phyloP scores from a whole-genome alignment of 2,797 vertebrate genomes.

The Epinephelus malabaricus region DNA sequence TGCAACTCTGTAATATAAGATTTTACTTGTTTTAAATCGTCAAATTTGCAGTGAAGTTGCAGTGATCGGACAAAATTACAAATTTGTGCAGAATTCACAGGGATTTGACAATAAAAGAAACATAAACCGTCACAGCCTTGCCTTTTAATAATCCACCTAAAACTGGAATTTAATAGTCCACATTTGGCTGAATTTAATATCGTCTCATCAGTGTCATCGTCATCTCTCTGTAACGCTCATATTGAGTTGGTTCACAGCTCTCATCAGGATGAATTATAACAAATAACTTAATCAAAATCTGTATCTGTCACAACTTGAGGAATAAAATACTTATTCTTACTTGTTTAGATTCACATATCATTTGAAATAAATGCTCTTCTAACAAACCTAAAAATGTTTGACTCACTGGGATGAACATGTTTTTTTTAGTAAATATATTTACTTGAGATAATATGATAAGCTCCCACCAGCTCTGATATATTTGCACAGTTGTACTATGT shows the following conservation, averaged over 20 bases:
- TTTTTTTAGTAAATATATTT: too few relatives aligned
- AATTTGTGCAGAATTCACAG: too few relatives aligned
- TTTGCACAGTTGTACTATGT: not conserved
- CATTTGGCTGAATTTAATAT: not conserved
- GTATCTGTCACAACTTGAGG: not conserved
- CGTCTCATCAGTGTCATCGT: not conserved
- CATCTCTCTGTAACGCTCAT: not conserved
- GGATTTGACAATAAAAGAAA: not conserved
- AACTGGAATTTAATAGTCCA: not conserved
- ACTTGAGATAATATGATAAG: too few relatives aligned
- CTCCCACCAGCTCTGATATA: not conserved
- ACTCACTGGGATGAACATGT: not conserved
- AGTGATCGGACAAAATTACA: too few relatives aligned
- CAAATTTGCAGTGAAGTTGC: too few relatives aligned
- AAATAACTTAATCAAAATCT: not conserved
- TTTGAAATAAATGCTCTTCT: not conserved
- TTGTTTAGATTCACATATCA: not conserved
- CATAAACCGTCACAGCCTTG: not conserved
- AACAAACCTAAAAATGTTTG: not conserved
- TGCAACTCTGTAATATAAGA: too few relatives aligned
- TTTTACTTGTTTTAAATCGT: too few relatives aligned
- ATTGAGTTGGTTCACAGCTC: not conserved
- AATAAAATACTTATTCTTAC: not conserved
- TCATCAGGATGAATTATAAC: not conserved
- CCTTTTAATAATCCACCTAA: not conserved